These are phyloP conservation scores for Dromaius novaehollandiae DNA, from an alignment of 2,113 vertebrate genomes.

Conservation along the genomic window DNA sequence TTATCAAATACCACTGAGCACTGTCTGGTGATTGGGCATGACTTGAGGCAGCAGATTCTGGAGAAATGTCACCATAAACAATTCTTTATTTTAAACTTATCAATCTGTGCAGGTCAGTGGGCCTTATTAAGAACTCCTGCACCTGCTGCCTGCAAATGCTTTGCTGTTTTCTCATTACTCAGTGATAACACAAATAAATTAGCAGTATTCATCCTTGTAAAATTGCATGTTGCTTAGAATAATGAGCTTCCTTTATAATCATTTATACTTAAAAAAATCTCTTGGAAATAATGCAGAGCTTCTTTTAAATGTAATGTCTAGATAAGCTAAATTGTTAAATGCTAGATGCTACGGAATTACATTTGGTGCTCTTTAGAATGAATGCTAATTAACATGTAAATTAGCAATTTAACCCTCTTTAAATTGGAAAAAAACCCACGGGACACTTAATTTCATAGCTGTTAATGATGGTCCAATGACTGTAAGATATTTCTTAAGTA, in stretches of 20 bases:
- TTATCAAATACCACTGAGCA: constrained; percentile 74
- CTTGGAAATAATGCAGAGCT: constrained; percentile 21
- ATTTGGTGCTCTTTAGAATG: constrained; percentile 55
- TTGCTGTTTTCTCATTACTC: constrained; percentile 19
- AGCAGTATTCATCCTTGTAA: constrained; percentile 30
- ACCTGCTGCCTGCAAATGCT: neutral
- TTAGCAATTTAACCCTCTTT: constrained; percentile 71
- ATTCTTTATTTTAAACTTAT: constrained; percentile 53
- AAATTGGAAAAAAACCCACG: constrained; percentile 39
- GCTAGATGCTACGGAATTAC: constrained; percentile 61
- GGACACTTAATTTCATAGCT: constrained; percentile 72
- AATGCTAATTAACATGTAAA: constrained; percentile 74
- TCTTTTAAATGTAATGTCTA: constrained; percentile 58
- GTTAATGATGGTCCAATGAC: constrained; percentile 49
- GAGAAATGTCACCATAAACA: constrained; percentile 72
- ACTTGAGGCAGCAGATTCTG: constrained; percentile 51
- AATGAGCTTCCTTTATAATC: constrained; percentile 55
- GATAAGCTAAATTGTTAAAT: constrained; percentile 67
- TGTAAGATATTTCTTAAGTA: constrained; percentile 59
- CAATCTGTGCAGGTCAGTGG: constrained; percentile 14
- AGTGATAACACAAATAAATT: constrained; percentile 57
- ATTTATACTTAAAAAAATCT: constrained; percentile 24
- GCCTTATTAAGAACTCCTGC: constrained; percentile 31
- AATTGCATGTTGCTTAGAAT: constrained; percentile 44
- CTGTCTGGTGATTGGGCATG: neutral